Base-by-base conservation (phyloP, 2,888 invertebrate species). In the Drosophila bunnanda region DNA sequence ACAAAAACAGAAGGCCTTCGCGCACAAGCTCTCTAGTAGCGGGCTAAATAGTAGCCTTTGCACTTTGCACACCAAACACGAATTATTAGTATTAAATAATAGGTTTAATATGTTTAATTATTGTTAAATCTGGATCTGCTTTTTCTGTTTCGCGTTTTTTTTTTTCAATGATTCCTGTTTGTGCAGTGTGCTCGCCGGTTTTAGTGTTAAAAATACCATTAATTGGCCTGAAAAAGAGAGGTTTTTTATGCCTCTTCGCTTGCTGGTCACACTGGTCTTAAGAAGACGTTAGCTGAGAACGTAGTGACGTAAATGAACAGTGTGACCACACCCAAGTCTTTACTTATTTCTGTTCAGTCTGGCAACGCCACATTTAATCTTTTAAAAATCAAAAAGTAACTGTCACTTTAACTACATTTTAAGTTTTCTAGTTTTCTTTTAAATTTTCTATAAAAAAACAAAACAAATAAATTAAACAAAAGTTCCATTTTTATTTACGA, bases 401-500 rank as follows among this genome's bases (percentile, higher is more conserved):
- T 9, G 44, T 9, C 25, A 44, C 9, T 22, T 15, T 8, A n/a
- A 13, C 4, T n/a, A 25, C 4, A 3, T 53, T n/a, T 9, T 22
- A 38, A 15, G 38, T 8, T 38, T 15, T 22, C 36, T 38, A 8
- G 12, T 20, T 1, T n/a, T 10, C 12, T 20, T 15, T 25, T 22
- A 39, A 20, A n/a, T n/a, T 13, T 1, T 2, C 6, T 43, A n/a
- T n/a, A n/a, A n/a, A n/a, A n/a, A n/a, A n/a, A n/a, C n/a, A 32
- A 53, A 25, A 7, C 6, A 4, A 53, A 20, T 20, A 48, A 44
- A 39, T n/a, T 7, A 17, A 22, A 2, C 10, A n/a, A 5, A 38
- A 15, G 39, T 4, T 75, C 44, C 3, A 36, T 46, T 69, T 86
- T 79, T 83, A 75, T 86, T 80, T 87, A 80, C 66, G 82, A 77